phyloP scores from a whole-genome alignment of 2,888 invertebrate genomes.

The Lissocephala sabroskyi region DNA sequence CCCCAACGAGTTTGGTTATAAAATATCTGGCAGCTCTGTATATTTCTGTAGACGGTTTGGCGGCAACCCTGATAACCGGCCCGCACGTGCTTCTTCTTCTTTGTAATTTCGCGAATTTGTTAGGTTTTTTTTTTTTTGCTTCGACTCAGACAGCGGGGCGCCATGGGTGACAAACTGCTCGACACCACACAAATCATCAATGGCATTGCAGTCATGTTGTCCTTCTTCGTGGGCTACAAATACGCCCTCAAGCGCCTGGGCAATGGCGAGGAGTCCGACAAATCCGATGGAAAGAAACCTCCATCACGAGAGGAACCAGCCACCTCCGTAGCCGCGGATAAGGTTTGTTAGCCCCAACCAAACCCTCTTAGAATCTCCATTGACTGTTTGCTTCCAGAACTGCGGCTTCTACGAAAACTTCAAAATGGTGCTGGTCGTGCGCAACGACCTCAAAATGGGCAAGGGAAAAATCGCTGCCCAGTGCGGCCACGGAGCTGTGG shows the following conservation, averaged over 20 bases:
- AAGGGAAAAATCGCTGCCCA: slow-evolving; percentile 96
- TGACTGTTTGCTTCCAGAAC: slow-evolving; percentile 40
- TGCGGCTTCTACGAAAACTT: slow-evolving; percentile 75
- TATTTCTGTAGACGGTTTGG: too few relatives aligned
- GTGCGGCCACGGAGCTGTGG: slow-evolving; percentile 95
- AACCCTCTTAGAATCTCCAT: not conserved
- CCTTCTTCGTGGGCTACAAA: slow-evolving; percentile 72
- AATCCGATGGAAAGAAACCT: slow-evolving; percentile 24
- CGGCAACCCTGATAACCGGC: too few relatives aligned
- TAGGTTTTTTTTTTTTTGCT: too few relatives aligned
- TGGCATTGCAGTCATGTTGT: slow-evolving; percentile 71
- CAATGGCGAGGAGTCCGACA: slow-evolving; percentile 46
- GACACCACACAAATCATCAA: slow-evolving; percentile 70
- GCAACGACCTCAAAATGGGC: slow-evolving; percentile 94
- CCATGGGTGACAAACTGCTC: slow-evolving; percentile 68
- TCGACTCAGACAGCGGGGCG: too few relatives aligned
- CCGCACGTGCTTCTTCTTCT: too few relatives aligned
- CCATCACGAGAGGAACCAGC: slow-evolving; percentile 9
- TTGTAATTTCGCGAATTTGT: too few relatives aligned
- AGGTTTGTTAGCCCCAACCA: slow-evolving; percentile 26
- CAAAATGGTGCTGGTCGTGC: slow-evolving; percentile 88
- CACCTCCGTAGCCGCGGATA: slow-evolving; percentile 30
- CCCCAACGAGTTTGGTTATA: too few relatives aligned
- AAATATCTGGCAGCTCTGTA: too few relatives aligned
- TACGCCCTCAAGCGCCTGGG: slow-evolving; percentile 69